Percentiles rank a stretch among this genome's conserved stretches.
These are phyloP conservation scores for Ginglymostoma cirratum DNA, from an alignment of 2,113 vertebrate genomes.

Conservation along the genomic window DNA sequence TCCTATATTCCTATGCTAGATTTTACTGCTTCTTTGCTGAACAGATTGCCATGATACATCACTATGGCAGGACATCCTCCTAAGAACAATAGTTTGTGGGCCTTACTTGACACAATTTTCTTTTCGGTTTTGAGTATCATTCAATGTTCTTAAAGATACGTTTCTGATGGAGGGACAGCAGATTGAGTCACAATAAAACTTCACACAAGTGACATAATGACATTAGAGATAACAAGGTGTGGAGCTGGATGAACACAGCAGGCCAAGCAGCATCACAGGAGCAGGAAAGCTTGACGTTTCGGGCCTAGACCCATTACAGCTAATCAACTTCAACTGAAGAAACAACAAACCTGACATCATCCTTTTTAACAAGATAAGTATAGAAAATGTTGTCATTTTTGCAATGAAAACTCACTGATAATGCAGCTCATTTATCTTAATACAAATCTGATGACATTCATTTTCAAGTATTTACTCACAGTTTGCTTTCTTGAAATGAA, in stretches of 20 bases:
- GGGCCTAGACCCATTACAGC: no score
- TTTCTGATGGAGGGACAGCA: not conserved
- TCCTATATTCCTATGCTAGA: no score
- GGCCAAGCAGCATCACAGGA: no score
- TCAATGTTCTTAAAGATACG: not conserved
- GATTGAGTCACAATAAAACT: not conserved
- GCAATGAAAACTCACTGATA: not conserved
- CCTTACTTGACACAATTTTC: not conserved
- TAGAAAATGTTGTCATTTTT: not conserved
- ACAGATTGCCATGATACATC: not conserved
- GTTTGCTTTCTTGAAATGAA: not conserved
- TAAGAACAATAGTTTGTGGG: not conserved
- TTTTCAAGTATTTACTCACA: not conserved
- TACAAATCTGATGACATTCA: not conserved
- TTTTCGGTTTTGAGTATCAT: not conserved
- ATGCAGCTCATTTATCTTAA: not conserved
- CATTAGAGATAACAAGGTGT: no score
- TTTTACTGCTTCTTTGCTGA: not conserved
- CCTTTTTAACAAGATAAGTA: not conserved
- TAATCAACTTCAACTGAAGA: conserved; percentile 3
- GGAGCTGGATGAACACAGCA: no score
- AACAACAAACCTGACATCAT: not conserved
- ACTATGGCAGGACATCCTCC: not conserved
- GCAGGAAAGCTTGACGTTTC: no score
- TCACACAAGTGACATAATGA: not conserved